phyloP scores from a whole-genome alignment of 23 tunicate species.

The Trididemnum clinides region DNA sequence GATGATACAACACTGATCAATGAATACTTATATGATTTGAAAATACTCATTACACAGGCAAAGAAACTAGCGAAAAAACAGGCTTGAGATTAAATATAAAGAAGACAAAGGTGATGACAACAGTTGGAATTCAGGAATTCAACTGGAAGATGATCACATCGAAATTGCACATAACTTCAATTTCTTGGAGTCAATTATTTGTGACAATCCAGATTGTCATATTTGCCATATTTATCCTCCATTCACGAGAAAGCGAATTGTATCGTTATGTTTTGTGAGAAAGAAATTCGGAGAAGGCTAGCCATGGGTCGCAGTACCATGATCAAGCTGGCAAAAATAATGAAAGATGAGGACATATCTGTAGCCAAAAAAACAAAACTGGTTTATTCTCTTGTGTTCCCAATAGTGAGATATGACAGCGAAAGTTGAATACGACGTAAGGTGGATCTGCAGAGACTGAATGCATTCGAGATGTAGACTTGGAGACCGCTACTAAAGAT shows the following conservation, averaged over 20 bases:
- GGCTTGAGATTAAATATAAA: slow-evolving; percentile 3
- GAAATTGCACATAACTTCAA: neutral
- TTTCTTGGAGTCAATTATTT: neutral
- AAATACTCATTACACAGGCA: neutral
- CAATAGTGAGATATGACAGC: too few relatives aligned
- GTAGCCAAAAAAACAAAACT: neutral
- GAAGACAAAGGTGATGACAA: slow-evolving; percentile 23
- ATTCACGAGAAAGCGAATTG: too few relatives aligned
- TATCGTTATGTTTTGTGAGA: too few relatives aligned
- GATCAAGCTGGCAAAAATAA: neutral
- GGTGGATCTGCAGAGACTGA: neutral
- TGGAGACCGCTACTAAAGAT: neutral
- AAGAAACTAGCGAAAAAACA: neutral
- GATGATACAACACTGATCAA: slow-evolving; percentile 14
- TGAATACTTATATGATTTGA: neutral
- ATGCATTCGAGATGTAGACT: neutral
- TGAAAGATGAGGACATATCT: too few relatives aligned
- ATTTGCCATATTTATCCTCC: too few relatives aligned
- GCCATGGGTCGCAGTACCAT: neutral
- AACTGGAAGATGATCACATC: neutral
- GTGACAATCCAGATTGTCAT: neutral
- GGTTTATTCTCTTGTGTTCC: slow-evolving; percentile 14
- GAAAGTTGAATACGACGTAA: too few relatives aligned
- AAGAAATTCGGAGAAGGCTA: neutral
- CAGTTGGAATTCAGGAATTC: neutral